Conservation (phyloP, 2,113 vertebrate species). For the Eurypyga helias region DNA sequence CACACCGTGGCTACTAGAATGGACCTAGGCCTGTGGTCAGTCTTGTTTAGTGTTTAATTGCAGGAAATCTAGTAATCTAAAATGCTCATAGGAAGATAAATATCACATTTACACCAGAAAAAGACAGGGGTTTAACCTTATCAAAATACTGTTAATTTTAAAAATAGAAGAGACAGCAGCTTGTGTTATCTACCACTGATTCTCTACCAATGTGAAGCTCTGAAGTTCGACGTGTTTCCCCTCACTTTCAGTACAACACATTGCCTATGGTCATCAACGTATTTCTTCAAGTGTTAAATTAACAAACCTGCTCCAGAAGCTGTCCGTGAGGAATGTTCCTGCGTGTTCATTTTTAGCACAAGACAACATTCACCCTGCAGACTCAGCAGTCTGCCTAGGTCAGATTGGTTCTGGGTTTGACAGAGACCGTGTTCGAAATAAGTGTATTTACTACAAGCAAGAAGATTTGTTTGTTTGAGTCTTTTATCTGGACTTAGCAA, state of each 20-base stretch:
- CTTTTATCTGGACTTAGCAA: background rate
- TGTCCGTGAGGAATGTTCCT: background rate
- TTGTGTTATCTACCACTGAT: background rate
- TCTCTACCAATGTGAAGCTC: background rate
- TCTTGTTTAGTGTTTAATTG: background rate
- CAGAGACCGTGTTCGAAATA: background rate
- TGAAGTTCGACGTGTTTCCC: background rate
- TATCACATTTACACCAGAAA: background rate
- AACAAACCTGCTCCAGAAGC: slow-evolving; percentile 9
- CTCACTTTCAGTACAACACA: background rate
- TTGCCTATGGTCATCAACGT: background rate
- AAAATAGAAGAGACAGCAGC: background rate
- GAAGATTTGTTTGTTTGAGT: background rate
- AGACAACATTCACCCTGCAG: slow-evolving; percentile 3
- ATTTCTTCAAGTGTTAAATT: slow-evolving; percentile 45
- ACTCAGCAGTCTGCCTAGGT: background rate
- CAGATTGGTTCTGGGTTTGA: background rate
- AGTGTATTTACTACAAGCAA: background rate
- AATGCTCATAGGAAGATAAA: background rate
- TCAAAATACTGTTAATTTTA: background rate
- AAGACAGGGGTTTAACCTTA: background rate
- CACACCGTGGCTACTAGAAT: background rate
- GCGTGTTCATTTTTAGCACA: background rate
- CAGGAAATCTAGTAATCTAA: background rate
- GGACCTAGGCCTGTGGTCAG: background rate